Percentiles rank a stretch among this genome's conserved stretches.
These are phyloP conservation scores for Protophormia terraenovae DNA, from an alignment of 2,888 invertebrate genomes.

Conservation along the genomic window DNA sequence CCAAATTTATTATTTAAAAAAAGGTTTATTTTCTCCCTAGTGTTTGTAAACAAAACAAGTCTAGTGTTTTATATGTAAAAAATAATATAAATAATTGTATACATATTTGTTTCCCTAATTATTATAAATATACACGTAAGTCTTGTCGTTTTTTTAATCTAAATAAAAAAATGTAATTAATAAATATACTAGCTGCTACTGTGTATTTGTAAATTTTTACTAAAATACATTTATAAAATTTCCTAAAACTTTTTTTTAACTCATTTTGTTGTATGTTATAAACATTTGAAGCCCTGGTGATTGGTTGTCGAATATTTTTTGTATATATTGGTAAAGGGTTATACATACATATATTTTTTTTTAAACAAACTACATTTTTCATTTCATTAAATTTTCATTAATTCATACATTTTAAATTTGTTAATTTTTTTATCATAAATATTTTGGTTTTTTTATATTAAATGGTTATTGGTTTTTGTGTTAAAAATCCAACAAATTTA, in stretches of 20 bases:
- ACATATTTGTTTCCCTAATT: not conserved
- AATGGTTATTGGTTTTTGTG: conserved; percentile 24
- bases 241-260: not conserved
- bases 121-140: conserved; percentile 16
- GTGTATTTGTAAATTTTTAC: conserved; percentile 1
- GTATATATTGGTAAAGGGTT: conserved; percentile 65
- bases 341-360: not conserved
- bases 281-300: conserved; percentile 67
- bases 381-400: conserved; percentile 45
- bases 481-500: conserved; percentile 14
- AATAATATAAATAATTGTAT: conserved; percentile 3
- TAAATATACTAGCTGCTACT: conserved; percentile 8
- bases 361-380: not conserved
- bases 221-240: conserved; percentile 7
- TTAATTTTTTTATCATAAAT: conserved; percentile 14
- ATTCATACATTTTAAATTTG: conserved; percentile 54
- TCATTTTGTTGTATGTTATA: conserved; percentile 13
- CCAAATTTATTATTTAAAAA: not conserved
- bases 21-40: conserved; percentile 13
- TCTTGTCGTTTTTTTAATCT: conserved; percentile 36
- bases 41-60: conserved; percentile 11
- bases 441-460: conserved; percentile 35
- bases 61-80: conserved; percentile 23
- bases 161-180: conserved; percentile 35
- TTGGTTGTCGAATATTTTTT: conserved; percentile 65